Base-by-base conservation (phyloP, 2,888 invertebrate species). In the Glyphotaelius pellucidus region DNA sequence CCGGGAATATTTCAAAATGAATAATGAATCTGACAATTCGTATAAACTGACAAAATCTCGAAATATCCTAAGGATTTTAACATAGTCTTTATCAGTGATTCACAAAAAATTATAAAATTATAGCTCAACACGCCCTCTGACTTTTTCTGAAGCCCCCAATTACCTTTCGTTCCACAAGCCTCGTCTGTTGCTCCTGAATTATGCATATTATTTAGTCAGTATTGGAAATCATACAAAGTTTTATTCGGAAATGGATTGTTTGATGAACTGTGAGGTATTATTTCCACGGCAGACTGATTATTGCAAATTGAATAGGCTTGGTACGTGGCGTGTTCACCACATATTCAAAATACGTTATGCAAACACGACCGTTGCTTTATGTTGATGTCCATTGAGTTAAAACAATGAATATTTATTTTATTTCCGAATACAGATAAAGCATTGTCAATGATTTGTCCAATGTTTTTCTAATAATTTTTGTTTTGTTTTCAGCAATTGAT, bases 201-300 rank as follows among this genome's bases (percentile, higher is more conserved):
- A 92, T 90, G 89, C 88, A 67, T 92, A 84, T 31, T 91, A 84
- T 47, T 47, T 47, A 47, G 14, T 79, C 87, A 81, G 67, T 89
- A 92, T 92, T 91, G 83, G 89, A 92, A 93, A 93, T 92, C 93
- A 92, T 91, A 85, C 91, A 86, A 86, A 90, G 91, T 92, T 93
- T 87, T 91, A 92, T 93, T 90, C 91, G 86, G 87, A 91, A 92
- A 92, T 90, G 92, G 90, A 93, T 91, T 91, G 89, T 90, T 93
- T 91, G 89, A 93, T 91, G 84, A 85, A 80, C 89, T 91, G 90
- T 85, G 89, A 88, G 85, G 85, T 67, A 90, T 93, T 93, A 91
- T 91, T 91, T 86, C 80, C 90, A 79, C 91, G 79, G 35, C 81
- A 89, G 91, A 84, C 89, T 89, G 89, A 83, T 7, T 86, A 86